phyloP scores from a whole-genome alignment of 2,888 invertebrate species.

The Dyspetes luteomarginatus region DNA sequence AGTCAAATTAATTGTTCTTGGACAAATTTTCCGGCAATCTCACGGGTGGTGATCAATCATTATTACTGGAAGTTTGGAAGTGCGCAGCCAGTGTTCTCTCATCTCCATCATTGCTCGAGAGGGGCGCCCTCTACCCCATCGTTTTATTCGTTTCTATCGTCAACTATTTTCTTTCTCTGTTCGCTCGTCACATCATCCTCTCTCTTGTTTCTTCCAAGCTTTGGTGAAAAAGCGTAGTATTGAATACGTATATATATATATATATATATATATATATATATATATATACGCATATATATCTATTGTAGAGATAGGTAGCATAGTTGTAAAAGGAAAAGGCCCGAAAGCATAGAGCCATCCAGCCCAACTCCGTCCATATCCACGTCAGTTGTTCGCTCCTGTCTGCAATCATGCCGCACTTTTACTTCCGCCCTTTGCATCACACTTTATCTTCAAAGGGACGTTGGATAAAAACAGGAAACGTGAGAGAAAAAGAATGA shows the following conservation, averaged over 20 bases:
- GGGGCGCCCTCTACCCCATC: conserved; percentile 23
- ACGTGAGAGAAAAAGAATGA: conserved; percentile 41
- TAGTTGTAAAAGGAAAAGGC: conserved; percentile 45
- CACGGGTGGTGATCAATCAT: conserved; percentile 80
- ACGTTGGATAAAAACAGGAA: conserved; percentile 28
- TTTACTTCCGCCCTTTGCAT: conserved; percentile 72
- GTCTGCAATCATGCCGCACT: conserved; percentile 73
- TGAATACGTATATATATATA: conserved; percentile 1
- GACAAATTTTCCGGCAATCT: too few species aligned
- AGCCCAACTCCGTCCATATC: conserved; percentile 25
- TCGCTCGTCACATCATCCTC: conserved; percentile 46
- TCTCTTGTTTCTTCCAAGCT: conserved; percentile 56
- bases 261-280: background rate
- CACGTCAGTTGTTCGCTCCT: conserved; percentile 54
- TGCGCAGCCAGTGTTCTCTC: conserved; percentile 57
- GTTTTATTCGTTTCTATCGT: conserved; percentile 49
- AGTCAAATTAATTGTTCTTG: too few species aligned
- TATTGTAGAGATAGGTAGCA: background rate
- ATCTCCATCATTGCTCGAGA: conserved; percentile 50
- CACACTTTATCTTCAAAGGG: conserved; percentile 69
- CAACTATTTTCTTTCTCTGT: conserved; percentile 13
- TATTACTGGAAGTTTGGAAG: conserved; percentile 80
- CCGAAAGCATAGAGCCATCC: conserved; percentile 33
- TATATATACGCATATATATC: too few species aligned
- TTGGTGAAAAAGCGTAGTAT: conserved; percentile 3